A percentile compares a stretch with the other conserved stretches of the same genome.
phyloP scores from a whole-genome alignment of 1,140 invertebrate genomes.

The Mercenaria mercenaria region DNA sequence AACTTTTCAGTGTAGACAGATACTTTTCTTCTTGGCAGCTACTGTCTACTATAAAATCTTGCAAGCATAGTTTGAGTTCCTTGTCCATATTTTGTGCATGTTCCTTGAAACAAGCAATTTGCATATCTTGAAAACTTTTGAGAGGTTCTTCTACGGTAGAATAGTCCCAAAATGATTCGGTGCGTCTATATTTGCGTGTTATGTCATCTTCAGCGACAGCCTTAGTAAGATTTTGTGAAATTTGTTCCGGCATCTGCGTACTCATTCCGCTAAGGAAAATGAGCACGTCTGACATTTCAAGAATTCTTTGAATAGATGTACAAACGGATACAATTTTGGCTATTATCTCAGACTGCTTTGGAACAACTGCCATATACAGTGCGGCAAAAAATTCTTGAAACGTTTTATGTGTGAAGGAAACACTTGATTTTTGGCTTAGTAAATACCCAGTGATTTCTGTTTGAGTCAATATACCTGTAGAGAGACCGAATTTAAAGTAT shows the following conservation, averaged over 20 bases:
- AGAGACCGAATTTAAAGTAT: neutral
- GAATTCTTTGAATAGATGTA: neutral
- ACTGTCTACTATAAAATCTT: neutral
- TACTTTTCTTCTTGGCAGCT: neutral
- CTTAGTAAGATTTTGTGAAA: neutral
- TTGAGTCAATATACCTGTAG: neutral
- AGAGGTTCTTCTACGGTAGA: neutral
- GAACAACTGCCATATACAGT: neutral
- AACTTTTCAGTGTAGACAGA: neutral
- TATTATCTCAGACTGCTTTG: neutral
- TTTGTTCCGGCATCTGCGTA: neutral
- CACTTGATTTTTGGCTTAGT: neutral
- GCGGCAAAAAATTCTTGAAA: slow-evolving; percentile 15
- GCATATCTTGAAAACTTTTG: neutral
- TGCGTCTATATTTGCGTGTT: neutral
- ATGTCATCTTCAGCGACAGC: neutral
- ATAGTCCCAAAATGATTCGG: neutral
- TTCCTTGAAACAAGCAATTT: neutral
- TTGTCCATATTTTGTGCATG: neutral
- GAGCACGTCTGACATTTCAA: neutral
- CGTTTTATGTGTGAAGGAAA: slow-evolving; percentile 1
- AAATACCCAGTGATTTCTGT: neutral
- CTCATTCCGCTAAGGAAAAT: neutral
- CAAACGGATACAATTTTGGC: neutral
- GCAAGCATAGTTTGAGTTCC: neutral